phyloP scores from a whole-genome alignment of 2,797 vertebrate genomes.

The Taenioides sp. region DNA sequence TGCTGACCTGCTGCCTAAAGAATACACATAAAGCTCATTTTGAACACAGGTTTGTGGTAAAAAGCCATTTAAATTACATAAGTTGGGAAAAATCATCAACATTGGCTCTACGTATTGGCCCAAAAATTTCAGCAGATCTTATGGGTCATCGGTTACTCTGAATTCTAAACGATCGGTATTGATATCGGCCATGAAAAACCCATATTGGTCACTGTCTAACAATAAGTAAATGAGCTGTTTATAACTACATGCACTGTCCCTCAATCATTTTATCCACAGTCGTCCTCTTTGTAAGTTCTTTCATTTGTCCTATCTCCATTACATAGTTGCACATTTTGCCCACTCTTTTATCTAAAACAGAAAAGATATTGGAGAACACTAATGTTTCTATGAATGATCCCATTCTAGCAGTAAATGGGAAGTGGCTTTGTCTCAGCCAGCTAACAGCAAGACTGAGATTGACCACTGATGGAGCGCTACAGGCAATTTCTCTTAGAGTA shows the following conservation, averaged over 20 bases:
- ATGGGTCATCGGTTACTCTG: too few relatives aligned
- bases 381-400: conserved; percentile 40
- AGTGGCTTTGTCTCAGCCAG: conserved; percentile 48
- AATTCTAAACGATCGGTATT: too few relatives aligned
- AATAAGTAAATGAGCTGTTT: not conserved
- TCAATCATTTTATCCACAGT: not conserved
- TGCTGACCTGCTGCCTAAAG: too few relatives aligned
- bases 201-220: too few relatives aligned
- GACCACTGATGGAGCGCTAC: conserved; percentile 55
- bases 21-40: too few relatives aligned
- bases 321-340: conserved; percentile 24
- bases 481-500: conserved; percentile 45
- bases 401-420: conserved; percentile 46
- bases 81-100: too few relatives aligned
- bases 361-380: conserved; percentile 27
- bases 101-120: too few relatives aligned
- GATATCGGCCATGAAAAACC: too few relatives aligned
- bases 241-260: not conserved
- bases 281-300: conserved; percentile 23
- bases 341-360: conserved; percentile 29
- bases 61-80: too few relatives aligned
- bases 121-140: too few relatives aligned
- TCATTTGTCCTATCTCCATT: conserved; percentile 15
- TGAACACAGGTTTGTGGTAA: too few relatives aligned
- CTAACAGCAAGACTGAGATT: conserved; percentile 35